Conservation (phyloP, 2,888 invertebrate genomes). For the Prenolepis imparis region DNA sequence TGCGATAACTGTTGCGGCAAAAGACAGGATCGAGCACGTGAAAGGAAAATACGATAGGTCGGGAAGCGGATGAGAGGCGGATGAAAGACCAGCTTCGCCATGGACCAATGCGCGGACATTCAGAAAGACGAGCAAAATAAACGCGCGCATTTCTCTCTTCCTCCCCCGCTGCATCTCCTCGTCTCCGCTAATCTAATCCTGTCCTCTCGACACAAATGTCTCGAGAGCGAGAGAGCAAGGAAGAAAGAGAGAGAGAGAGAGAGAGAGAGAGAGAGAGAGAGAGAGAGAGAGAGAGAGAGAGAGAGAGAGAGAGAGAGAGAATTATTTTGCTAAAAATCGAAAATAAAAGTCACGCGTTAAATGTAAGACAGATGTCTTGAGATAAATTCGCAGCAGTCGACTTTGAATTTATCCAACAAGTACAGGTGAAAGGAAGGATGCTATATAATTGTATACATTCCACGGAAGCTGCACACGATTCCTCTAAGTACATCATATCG, state of each 20-base stretch:
- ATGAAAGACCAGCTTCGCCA: conserved; percentile 19
- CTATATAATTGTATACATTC: not conserved
- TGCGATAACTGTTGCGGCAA: conserved; percentile 66
- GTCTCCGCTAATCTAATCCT: conserved; percentile 2
- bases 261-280: not conserved
- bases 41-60: conserved; percentile 58
- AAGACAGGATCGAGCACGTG: conserved; percentile 50
- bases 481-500: conserved; percentile 2
- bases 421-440: not conserved
- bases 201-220: conserved; percentile 10
- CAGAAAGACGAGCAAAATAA: conserved; percentile 34
- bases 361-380: no score
- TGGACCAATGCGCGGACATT: conserved; percentile 47
- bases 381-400: not conserved
- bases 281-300: not conserved
- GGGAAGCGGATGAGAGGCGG: conserved; percentile 38
- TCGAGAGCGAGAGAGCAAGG: not conserved
- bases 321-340: not conserved
- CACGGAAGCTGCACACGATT: conserved; percentile 22
- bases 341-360: not conserved
- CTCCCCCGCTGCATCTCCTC: conserved; percentile 6
- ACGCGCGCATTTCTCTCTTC: not conserved
- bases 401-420: not conserved
- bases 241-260: not conserved
- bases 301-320: not conserved